These are phyloP conservation scores for Telmatochromis bifrenatus DNA, from an alignment of 2,113 vertebrate species.

Conservation along the genomic window DNA sequence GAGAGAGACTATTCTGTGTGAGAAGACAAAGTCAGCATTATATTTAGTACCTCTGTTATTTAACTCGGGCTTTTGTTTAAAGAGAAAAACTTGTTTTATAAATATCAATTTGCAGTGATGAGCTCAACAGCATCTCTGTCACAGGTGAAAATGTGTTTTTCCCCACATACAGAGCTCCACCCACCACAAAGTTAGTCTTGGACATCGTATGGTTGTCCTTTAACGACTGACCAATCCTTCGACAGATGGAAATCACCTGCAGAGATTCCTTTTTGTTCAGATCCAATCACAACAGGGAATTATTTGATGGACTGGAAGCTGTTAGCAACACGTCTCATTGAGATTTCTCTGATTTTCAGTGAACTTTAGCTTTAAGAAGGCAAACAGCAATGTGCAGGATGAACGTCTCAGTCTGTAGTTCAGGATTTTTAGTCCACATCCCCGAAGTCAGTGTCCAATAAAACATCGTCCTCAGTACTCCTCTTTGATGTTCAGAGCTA, in stretches of 20 bases:
- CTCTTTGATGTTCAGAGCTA: conserved; percentile 85
- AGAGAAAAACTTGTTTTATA: not conserved
- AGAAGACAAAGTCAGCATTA: not conserved
- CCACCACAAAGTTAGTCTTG: not conserved
- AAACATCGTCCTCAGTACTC: conserved; percentile 72
- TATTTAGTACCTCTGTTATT: not conserved
- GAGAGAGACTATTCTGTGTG: not conserved
- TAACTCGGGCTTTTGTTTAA: not conserved
- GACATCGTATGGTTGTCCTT: not conserved
- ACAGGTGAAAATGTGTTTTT: not conserved
- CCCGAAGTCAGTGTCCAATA: not conserved
- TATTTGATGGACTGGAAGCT: not conserved
- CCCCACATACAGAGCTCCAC: not conserved
- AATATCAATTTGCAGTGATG: not conserved
- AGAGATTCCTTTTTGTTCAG: not conserved
- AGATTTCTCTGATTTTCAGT: not conserved
- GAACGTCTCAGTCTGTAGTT: not conserved
- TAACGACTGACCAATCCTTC: not conserved
- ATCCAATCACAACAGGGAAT: not conserved
- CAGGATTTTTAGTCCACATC: not conserved
- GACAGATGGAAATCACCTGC: not conserved
- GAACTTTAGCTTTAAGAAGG: not conserved
- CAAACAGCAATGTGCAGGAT: not conserved
- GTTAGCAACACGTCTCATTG: not conserved
- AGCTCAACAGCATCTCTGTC: not conserved